Base-by-base conservation (phyloP, 2,888 invertebrate species). In the Agrilus mali region DNA sequence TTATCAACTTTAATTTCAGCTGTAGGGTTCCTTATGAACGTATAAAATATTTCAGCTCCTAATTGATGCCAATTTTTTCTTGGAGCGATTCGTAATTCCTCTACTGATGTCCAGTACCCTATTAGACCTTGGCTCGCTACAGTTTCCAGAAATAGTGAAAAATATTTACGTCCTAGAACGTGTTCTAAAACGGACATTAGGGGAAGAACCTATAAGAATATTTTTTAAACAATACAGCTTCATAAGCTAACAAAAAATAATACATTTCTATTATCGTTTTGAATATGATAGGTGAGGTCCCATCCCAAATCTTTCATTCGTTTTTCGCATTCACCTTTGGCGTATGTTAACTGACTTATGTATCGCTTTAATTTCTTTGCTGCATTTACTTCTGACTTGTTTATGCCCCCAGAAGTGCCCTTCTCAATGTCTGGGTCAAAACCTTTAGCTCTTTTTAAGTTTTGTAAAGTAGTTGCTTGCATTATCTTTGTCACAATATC, bases 391-490 rank as follows among this genome's bases (percentile, higher is more conserved):
- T 92, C 90, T 27, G 87, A 82, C 54, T 88, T 83, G 42, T 82
- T 67, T 52, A 80, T 57, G 41, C 73, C 74, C 36, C 70, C 65
- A n/a, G 72, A 70, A 36, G 67, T 60, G n/a, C 73, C 66, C 36
- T 69, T 70, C 47, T 75, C 74, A 38, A 72, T 72, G 51, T 85
- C 86, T 34, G 76, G 70, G 57, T 83, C 82, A 33, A 82, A 70
- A 37, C 86, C 89, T 69, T 87, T 86, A 6, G 87, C 82, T 54
- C 88, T 75, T 67, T 90, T 90, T 47, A 92, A 72, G 61, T 90
- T 92, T 67, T 90, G 88, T 51, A 90, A 75, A 1, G 89, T 88
- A 13, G 92, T 90, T 1, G 90, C 90, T 72, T 93, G 89, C 85
- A 93, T 89, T 54, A 93, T 83, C 72, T 92, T 92, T 36, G 86